Percentiles rank a stretch among this genome's conserved stretches.
phyloP scores from a whole-genome alignment of 2,113 vertebrate genomes.

The Spermophilus dauricus region DNA sequence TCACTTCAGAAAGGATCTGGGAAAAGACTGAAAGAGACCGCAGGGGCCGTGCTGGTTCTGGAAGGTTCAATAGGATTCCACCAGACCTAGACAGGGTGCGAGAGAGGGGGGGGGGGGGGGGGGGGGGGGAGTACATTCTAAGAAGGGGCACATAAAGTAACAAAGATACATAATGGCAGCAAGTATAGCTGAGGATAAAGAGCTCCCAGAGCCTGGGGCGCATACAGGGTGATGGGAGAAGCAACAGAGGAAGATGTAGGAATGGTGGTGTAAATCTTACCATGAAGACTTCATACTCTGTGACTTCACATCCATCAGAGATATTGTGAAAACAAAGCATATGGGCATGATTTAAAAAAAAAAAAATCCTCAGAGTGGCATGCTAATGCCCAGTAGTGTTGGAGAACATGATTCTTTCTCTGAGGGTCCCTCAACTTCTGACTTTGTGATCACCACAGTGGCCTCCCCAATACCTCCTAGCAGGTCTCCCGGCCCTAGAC shows the following conservation, averaged over 20 bases:
- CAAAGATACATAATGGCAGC: background rate
- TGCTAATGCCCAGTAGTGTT: background rate
- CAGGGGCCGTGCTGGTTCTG: background rate
- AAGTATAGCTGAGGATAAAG: no score
- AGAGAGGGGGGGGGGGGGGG: background rate
- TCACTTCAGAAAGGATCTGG: background rate
- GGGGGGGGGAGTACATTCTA: background rate
- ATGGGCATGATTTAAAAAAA: background rate
- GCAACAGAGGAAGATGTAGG: fast-evolving
- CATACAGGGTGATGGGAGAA: no score
- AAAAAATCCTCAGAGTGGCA: background rate
- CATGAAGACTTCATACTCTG: background rate
- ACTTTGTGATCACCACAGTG: fast-evolving
- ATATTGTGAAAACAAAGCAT: background rate
- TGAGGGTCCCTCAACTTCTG: background rate
- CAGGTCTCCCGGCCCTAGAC: background rate
- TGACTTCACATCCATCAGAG: fast-evolving
- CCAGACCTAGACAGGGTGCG: background rate
- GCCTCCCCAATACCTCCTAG: background rate
- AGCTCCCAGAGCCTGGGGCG: background rate
- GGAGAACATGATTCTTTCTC: no score
- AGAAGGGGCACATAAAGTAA: background rate
- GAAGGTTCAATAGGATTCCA: background rate
- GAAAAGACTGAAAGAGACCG: background rate
- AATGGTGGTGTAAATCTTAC: fast-evolving